Base-by-base conservation (phyloP, 37 sponge, comb jelly and placozoan genomes). In the Halichondria panicea region DNA sequence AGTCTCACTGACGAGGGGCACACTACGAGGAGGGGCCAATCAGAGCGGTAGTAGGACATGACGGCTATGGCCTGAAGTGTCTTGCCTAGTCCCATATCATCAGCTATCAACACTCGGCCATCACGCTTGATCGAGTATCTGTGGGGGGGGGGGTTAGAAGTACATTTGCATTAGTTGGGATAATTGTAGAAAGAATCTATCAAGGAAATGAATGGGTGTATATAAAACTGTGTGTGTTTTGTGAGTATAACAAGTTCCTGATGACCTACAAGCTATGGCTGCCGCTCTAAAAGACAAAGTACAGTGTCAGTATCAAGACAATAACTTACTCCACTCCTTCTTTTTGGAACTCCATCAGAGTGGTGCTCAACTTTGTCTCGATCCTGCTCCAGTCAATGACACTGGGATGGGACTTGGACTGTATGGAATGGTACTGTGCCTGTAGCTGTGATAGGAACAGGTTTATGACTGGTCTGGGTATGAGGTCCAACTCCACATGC, bases 31-130 rank as follows among this genome's bases (percentile, higher is more conserved):
- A 97, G 80, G 22, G 97, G 97, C 97, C 97, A 97, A 44, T 94
- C 89, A 18, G 32, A 21, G 19, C 79, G 78, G 53, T 91, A 97
- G 76, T 94, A 84, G 70, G 57, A 59, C 63, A 90, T 84, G 3
- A 93, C 70, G 24, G 84, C 85, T 24, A 96, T 84, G 24, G 94
- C 94, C 62, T 97, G 97, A 37, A 97, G 75, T 2, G 97, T 97
- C 66, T 97, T 97, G 27, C 97, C 97, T 45, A 97, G 75, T 6
- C 97, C 97, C 97, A 97, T 97, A 41, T 97, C 97, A 88, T 97
- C 97, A 18, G 97, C 97, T 4, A 97, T 67, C 46, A 97, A 76
- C 2, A 69, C 92, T 53, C 97, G 74, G 12, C 97, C 97, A 72
- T 82, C 71, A 38, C 79, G 81, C 30, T 39, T 40, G 3, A 97